Evolutionary conservation across 2,797 vertebrate genomes (phyloP).

Genomic region (Fringilla coelebs): DNA sequence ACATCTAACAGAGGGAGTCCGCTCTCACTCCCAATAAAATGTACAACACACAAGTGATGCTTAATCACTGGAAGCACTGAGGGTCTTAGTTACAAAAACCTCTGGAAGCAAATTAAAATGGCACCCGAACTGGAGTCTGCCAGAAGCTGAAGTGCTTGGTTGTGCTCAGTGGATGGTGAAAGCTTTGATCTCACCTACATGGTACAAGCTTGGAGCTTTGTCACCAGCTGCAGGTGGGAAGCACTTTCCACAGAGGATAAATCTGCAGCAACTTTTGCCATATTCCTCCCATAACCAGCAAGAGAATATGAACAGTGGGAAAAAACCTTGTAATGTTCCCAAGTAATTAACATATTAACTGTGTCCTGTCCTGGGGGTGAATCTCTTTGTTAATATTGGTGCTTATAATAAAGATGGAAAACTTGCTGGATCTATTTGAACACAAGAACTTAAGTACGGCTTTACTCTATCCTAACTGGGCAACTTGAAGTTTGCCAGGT

Average conservation of each 20-base stretch:
- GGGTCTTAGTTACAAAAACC: neutral
- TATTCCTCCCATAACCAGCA: neutral
- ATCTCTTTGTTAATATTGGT: neutral
- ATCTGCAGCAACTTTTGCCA: neutral
- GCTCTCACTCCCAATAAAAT: neutral
- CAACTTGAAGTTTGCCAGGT: neutral
- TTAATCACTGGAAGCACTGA: neutral
- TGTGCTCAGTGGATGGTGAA: fast-evolving
- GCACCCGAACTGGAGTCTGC: neutral
- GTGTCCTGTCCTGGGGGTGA: neutral
- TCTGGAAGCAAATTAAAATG: neutral
- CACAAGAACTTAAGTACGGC: neutral
- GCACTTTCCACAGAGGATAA: neutral
- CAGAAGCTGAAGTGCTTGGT: neutral
- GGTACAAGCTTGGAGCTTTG: neutral
- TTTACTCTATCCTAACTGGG: neutral
- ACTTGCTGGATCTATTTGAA: neutral
- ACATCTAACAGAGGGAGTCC: neutral
- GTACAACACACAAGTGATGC: neutral
- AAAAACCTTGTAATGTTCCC: neutral
- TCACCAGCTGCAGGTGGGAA: neutral
- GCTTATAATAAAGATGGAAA: neutral
- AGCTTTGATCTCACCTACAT: neutral
- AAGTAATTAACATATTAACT: neutral
- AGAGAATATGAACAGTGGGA: fast-evolving